phyloP scores from a whole-genome alignment of 2,113 vertebrate species.

The Myiagra hebetior region DNA sequence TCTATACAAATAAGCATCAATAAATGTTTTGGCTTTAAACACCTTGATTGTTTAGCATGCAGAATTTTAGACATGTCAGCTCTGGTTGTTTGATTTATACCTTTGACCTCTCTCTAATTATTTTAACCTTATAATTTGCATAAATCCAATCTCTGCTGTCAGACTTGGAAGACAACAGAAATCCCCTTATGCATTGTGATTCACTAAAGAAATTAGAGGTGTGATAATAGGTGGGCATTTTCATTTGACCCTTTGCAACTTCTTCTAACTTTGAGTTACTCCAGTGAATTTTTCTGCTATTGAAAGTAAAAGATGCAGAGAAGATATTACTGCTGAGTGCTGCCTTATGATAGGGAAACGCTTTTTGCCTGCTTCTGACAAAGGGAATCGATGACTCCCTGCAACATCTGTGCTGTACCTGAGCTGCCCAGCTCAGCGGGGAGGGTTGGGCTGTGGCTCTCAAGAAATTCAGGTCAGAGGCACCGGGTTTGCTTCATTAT shows the following conservation, averaged over 20 bases:
- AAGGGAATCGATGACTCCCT: not conserved
- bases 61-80: constrained; percentile 54
- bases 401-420: not conserved
- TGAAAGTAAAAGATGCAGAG: not conserved
- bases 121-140: constrained; percentile 70
- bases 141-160: constrained; percentile 68
- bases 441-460: not conserved
- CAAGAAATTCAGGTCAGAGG: not conserved
- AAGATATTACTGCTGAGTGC: not conserved
- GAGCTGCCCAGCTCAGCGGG: not conserved
- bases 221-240: constrained; percentile 15
- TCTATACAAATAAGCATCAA: not conserved
- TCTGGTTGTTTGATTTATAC: constrained; percentile 61
- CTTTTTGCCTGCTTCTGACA: not conserved
- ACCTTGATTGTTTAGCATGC: constrained; percentile 27
- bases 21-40: constrained; percentile 9
- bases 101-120: constrained; percentile 68
- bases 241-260: constrained; percentile 29
- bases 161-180: constrained; percentile 44
- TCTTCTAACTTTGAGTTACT: constrained; percentile 35
- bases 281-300: not conserved
- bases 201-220: constrained; percentile 48
- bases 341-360: rapidly evolving
- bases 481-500: not conserved
- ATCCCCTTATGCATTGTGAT: constrained; percentile 39